phyloP scores from a whole-genome alignment of 2,888 invertebrate species.

The Campoplex capitator region DNA sequence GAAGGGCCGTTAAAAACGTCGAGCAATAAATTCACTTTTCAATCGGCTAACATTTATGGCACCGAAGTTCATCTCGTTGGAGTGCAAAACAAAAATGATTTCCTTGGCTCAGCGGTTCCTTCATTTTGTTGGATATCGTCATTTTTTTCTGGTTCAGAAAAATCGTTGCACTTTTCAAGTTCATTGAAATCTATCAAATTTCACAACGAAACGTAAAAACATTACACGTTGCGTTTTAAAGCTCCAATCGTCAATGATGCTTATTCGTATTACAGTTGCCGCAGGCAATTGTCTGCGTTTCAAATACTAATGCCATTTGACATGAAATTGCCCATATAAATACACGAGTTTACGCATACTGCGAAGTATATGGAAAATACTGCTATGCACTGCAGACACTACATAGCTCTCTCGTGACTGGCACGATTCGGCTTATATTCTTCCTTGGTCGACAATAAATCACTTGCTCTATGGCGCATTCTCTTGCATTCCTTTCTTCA shows the following conservation, averaged over 20 bases:
- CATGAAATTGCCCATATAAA: background rate
- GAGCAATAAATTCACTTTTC: too few relatives aligned
- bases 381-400: slow-evolving; percentile 21
- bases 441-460: slow-evolving; percentile 65
- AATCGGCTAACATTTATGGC: too few relatives aligned
- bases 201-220: background rate
- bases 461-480: slow-evolving; percentile 56
- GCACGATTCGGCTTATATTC: slow-evolving; percentile 67
- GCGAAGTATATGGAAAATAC: slow-evolving; percentile 14
- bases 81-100: too few relatives aligned
- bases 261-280: background rate
- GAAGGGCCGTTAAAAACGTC: too few relatives aligned
- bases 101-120: too few relatives aligned
- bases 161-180: too few relatives aligned
- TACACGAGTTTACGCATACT: background rate
- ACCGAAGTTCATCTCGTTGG: too few relatives aligned
- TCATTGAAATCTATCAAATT: background rate
- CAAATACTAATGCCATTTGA: background rate
- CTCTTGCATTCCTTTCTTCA: slow-evolving; percentile 66
- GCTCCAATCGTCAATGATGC: background rate
- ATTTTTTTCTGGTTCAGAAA: too few relatives aligned
- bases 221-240: background rate
- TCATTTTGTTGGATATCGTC: too few relatives aligned
- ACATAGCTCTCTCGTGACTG: slow-evolving; percentile 63
- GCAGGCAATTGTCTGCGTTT: background rate